A percentile compares a stretch with the other conserved stretches of the same genome.
Conservation (phyloP, 2,888 invertebrate genomes). For the Cantharis rufa region DNA sequence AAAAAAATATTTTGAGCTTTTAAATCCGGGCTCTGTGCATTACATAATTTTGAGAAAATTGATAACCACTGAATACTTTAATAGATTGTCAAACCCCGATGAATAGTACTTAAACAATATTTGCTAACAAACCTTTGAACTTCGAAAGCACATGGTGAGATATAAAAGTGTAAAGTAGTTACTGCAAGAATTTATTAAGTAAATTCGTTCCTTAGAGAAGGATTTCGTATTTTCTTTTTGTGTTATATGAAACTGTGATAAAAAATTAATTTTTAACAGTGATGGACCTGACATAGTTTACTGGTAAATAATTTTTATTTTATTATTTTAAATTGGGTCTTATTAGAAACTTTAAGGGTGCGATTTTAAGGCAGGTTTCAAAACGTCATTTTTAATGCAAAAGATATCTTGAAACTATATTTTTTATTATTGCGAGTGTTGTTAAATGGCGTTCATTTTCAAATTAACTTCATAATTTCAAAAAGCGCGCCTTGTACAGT, state of each 20-base stretch:
- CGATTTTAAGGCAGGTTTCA: no score
- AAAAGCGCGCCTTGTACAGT: no score
- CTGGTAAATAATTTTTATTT: not conserved
- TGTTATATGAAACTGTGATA: not conserved
- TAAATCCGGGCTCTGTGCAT: not conserved
- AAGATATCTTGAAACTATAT: no score
- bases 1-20: no score
- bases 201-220: not conserved
- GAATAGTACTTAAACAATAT: not conserved
- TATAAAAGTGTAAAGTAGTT: not conserved
- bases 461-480: no score
- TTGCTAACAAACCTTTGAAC: not conserved
- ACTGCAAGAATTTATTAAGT: not conserved
- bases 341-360: no score
- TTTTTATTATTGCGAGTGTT: no score
- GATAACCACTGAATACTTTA: not conserved
- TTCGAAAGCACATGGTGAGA: not conserved
- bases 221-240: not conserved
- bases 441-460: no score
- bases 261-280: not conserved
- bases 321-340: not conserved
- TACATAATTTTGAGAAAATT: not conserved
- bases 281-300: not conserved
- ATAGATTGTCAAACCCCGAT: not conserved
- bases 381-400: no score